Conservation (phyloP, 1,140 invertebrate species). For the Bacillus rossius region DNA sequence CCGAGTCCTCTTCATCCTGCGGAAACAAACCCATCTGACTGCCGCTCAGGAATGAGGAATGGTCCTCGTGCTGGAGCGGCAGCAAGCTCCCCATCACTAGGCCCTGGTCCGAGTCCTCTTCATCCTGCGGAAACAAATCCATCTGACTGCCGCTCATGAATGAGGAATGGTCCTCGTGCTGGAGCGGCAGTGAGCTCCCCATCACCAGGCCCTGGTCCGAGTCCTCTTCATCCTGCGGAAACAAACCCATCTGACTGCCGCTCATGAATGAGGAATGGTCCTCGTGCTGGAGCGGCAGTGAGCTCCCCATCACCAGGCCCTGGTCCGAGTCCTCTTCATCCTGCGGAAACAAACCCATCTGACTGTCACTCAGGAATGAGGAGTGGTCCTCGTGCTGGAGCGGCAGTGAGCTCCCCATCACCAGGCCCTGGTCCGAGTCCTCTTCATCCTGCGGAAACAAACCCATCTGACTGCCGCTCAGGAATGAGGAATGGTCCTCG, state of each 20-base stretch:
- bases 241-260: neutral
- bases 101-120: neutral
- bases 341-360: too few relatives aligned
- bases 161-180: conserved; percentile 17
- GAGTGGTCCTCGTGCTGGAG: neutral
- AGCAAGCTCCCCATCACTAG: neutral
- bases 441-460: conserved; percentile 9
- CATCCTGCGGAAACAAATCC: neutral
- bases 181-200: neutral
- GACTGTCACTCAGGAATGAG: neutral
- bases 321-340: conserved; percentile 4
- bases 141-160: conserved; percentile 45
- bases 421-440: neutral
- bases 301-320: neutral
- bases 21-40: conserved; percentile 22
- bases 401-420: neutral
- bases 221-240: neutral
- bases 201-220: neutral
- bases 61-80: neutral
- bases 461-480: too few relatives aligned
- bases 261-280: neutral
- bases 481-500: neutral
- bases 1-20: neutral
- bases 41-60: conserved; percentile 43
- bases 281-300: neutral